Conservation (phyloP, 2,888 invertebrate genomes). For the Escarpia spicata region DNA sequence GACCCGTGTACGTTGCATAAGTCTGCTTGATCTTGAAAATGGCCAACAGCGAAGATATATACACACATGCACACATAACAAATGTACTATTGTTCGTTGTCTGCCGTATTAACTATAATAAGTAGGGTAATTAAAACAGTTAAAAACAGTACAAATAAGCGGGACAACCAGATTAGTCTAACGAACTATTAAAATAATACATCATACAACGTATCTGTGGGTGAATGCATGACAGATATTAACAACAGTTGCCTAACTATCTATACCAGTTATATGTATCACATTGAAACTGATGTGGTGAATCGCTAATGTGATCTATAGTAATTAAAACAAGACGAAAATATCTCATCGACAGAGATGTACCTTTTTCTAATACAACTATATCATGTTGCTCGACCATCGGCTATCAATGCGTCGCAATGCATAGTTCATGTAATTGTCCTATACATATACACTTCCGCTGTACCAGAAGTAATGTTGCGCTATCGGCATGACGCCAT, state of each 20-base stretch:
- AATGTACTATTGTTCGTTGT: background rate
- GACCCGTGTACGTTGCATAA: constrained; percentile 2
- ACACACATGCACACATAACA: constrained; percentile 1
- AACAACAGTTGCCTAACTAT: background rate
- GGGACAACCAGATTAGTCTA: background rate
- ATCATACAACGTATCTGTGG: background rate
- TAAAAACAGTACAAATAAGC: background rate
- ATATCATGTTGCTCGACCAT: background rate
- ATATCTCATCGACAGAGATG: background rate
- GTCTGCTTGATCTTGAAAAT: constrained; percentile 3
- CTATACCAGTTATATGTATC: background rate
- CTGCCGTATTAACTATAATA: background rate
- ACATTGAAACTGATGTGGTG: background rate
- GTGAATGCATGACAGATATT: background rate
- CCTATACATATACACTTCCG: background rate
- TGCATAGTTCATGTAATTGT: constrained; percentile 10
- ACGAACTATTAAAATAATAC: background rate
- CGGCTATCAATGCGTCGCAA: background rate
- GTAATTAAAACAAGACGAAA: background rate
- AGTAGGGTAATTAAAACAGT: background rate
- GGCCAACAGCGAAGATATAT: constrained; percentile 6
- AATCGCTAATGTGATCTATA: background rate
- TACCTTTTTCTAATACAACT: background rate
- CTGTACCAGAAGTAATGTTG: background rate
- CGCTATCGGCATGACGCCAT: background rate